Percentiles rank a stretch among this genome's conserved stretches.
These are phyloP conservation scores for Drosophila siamana DNA, from an alignment of 2,888 invertebrate species.

Conservation along the genomic window DNA sequence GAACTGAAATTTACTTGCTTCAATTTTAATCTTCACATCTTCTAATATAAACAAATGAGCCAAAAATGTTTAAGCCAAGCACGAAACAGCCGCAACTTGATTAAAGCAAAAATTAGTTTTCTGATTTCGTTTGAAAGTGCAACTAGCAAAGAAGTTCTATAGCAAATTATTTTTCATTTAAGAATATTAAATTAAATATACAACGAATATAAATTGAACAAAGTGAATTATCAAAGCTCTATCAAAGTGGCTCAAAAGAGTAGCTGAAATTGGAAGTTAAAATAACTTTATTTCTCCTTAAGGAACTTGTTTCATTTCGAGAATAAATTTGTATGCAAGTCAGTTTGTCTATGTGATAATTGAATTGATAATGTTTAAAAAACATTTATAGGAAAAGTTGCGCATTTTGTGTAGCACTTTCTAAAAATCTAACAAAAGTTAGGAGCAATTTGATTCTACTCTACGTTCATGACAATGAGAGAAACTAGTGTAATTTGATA, in stretches of 20 bases:
- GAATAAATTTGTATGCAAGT: constrained; percentile 4
- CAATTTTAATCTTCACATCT: not conserved
- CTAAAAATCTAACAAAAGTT: constrained; percentile 5
- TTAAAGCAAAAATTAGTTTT: not conserved
- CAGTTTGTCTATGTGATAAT: not conserved
- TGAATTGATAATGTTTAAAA: constrained; percentile 1
- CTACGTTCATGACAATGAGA: constrained; percentile 28
- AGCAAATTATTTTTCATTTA: not conserved
- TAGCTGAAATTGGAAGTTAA: not conserved
- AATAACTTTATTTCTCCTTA: not conserved
- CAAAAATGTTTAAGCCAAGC: not conserved
- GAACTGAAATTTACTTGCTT: constrained; percentile 25
- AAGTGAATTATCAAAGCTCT: not conserved
- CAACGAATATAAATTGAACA: not conserved
- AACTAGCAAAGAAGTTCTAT: not conserved
- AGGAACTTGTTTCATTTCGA: constrained; percentile 1
- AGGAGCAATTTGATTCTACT: constrained; percentile 2
- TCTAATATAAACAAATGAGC: constrained; percentile 18
- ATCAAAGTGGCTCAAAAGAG: not conserved
- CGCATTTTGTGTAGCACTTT: not conserved
- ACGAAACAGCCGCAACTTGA: not conserved
- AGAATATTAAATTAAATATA: not conserved
- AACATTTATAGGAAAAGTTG: constrained; percentile 9
- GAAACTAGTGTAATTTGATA: constrained; percentile 64
- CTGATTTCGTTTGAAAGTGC: constrained; percentile 1